Conservation (phyloP, 2,888 invertebrate genomes). For the Drosophila anomelani region DNA sequence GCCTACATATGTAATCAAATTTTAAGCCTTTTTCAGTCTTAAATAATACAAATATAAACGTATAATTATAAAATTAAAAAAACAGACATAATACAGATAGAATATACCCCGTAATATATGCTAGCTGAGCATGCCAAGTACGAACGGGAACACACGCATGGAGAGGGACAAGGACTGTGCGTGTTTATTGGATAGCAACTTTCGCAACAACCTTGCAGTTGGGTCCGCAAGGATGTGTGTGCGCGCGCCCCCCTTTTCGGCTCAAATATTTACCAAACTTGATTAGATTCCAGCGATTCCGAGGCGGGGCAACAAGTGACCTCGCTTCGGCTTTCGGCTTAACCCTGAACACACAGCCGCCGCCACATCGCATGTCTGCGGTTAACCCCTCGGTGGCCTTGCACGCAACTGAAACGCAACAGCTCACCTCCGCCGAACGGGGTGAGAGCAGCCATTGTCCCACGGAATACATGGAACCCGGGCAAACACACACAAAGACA, state of each 20-base stretch:
- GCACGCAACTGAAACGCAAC: conserved; percentile 37
- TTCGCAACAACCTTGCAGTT: conserved; percentile 21
- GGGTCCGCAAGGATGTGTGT: conserved; percentile 21
- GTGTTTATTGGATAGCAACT: conserved; percentile 22
- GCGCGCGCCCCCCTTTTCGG: background rate
- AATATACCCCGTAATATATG: background rate
- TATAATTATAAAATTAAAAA: background rate
- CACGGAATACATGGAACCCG: background rate
- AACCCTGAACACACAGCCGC: conserved; percentile 20
- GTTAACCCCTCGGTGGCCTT: conserved; percentile 37
- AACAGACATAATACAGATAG: too few relatives aligned
- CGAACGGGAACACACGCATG: background rate
- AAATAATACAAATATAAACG: background rate
- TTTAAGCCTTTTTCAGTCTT: background rate
- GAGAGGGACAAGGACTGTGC: conserved; percentile 8
- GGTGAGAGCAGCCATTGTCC: conserved; percentile 2
- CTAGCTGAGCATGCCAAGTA: background rate
- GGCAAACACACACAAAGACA: background rate
- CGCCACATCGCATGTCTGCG: conserved; percentile 43
- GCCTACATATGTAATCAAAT: too few relatives aligned
- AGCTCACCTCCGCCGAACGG: background rate
- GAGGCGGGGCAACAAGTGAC: conserved; percentile 43
- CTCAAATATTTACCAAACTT: conserved; percentile 45
- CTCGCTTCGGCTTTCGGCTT: conserved; percentile 26
- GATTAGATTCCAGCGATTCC: conserved; percentile 40